Evolutionary conservation across 2,888 invertebrate species (phyloP).

Genomic region (Drosophila paranaensis): DNA sequence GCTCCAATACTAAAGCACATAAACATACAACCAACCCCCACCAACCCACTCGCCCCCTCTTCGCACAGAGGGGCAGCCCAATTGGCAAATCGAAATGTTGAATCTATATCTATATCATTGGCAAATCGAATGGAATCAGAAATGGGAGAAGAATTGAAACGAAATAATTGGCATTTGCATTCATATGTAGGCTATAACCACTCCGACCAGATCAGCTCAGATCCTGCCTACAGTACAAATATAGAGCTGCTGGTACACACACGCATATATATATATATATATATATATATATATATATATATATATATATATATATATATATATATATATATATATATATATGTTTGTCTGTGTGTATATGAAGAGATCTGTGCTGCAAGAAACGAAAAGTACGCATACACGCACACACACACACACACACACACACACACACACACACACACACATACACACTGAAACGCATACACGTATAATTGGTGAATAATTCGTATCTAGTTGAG

Average conservation of each 20-base stretch:
- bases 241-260: not conserved
- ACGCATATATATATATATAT: not conserved
- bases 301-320: not conserved
- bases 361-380: slow-evolving; percentile 1
- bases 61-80: not conserved
- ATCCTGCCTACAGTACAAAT: slow-evolving; percentile 7
- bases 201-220: slow-evolving; percentile 8
- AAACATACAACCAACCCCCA: not conserved
- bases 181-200: slow-evolving; percentile 29
- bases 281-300: not conserved
- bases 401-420: not conserved
- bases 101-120: slow-evolving; percentile 6
- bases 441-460: slow-evolving; percentile 6
- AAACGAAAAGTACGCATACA: slow-evolving; percentile 3
- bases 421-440: slow-evolving; percentile 15
- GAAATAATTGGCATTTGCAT: slow-evolving; percentile 59
- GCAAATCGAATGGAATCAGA: slow-evolving; percentile 24
- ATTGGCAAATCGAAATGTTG: slow-evolving; percentile 10
- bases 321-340: not conserved
- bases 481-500: slow-evolving; percentile 11
- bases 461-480: slow-evolving; percentile 20
- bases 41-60: not conserved
- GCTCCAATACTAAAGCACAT: not conserved
- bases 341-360: not conserved
- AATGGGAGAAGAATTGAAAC: slow-evolving; percentile 22